Conservation (phyloP, 2,797 vertebrate species). For the Chelmon rostratus region DNA sequence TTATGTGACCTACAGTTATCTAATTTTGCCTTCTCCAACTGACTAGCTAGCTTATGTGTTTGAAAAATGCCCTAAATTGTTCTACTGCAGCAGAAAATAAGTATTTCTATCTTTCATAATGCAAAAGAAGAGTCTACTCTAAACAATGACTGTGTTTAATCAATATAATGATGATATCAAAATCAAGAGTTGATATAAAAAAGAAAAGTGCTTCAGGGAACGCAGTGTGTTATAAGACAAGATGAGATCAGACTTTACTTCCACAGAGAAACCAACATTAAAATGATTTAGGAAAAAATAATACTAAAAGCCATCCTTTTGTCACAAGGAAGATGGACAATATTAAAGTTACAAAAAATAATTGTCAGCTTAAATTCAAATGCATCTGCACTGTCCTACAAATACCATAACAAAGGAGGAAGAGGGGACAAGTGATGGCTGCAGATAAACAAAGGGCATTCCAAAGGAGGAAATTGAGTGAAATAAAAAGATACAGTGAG, state of each 20-base stretch:
- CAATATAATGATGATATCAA: background rate
- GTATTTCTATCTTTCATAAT: background rate
- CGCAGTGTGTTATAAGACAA: background rate
- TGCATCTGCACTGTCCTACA: background rate
- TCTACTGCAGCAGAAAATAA: background rate
- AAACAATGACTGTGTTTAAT: background rate
- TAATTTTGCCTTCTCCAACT: background rate
- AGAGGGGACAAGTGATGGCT: background rate
- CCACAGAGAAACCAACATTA: background rate
- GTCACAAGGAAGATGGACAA: background rate
- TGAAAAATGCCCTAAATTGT: too few relatives aligned
- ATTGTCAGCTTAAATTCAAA: background rate
- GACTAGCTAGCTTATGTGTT: background rate
- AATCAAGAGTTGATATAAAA: background rate
- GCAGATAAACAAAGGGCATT: background rate
- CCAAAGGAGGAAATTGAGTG: background rate
- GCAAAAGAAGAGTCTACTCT: background rate
- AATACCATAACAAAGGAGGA: background rate
- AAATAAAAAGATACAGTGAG: background rate
- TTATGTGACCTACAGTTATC: background rate
- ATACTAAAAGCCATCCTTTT: background rate
- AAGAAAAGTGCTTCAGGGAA: background rate
- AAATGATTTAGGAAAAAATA: background rate
- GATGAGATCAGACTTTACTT: background rate
- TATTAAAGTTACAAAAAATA: background rate